A percentile compares a stretch with the other conserved stretches of the same genome.
phyloP scores from a whole-genome alignment of 2,888 invertebrate species.

The Apodemia duryi region DNA sequence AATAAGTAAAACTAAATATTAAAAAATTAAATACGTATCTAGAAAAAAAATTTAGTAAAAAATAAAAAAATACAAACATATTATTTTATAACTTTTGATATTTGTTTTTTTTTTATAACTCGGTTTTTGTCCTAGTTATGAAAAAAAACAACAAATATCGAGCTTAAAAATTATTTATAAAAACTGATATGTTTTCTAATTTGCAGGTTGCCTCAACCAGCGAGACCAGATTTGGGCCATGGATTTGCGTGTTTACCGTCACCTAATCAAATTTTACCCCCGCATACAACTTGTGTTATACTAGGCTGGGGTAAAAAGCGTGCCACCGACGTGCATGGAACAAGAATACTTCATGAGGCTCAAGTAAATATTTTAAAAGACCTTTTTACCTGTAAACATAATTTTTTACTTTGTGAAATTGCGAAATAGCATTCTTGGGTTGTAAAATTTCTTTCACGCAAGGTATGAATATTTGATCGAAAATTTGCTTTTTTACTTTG shows the following conservation, averaged over 20 bases:
- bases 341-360: constrained; percentile 91
- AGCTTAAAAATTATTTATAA: too few species aligned
- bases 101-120: too few species aligned
- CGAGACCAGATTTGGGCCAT: constrained; percentile 62
- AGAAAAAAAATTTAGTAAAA: too few species aligned
- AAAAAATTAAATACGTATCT: neutral
- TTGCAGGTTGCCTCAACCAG: constrained; percentile 56
- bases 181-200: constrained; percentile 3
- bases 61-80: too few species aligned
- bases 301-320: constrained; percentile 95
- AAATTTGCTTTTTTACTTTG: neutral
- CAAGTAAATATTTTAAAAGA: constrained; percentile 67
- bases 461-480: neutral
- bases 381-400: neutral
- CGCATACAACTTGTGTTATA: constrained; percentile 86
- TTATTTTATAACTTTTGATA: too few species aligned
- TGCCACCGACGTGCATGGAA: constrained; percentile 87
- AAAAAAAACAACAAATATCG: too few species aligned
- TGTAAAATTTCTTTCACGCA: neutral
- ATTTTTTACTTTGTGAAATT: neutral
- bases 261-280: constrained; percentile 82
- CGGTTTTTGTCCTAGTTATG: too few species aligned
- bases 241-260: constrained; percentile 90
- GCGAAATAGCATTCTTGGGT: neutral
- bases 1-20: neutral